Evolutionary conservation across 2,888 invertebrate species (phyloP).

Genomic region (Lissonota sp.): DNA sequence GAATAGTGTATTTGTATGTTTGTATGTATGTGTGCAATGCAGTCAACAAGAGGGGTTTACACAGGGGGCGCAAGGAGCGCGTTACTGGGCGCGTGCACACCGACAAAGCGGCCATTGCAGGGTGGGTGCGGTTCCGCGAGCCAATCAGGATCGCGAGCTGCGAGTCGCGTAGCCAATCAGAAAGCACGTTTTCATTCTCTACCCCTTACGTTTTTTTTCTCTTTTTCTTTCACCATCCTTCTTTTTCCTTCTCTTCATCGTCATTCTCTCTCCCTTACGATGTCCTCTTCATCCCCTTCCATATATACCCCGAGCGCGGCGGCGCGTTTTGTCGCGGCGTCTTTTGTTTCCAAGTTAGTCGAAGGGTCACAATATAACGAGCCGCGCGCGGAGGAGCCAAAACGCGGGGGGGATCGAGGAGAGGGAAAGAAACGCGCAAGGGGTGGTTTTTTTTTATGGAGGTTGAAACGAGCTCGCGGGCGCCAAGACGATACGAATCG

Average conservation of each 20-base stretch:
- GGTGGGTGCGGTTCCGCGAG: conserved; percentile 83
- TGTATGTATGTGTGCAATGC: conserved; percentile 17
- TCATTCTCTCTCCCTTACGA: background rate
- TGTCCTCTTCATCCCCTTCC: background rate
- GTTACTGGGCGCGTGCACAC: conserved; percentile 72
- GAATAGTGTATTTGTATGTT: conserved; percentile 8
- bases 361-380: conserved; percentile 82
- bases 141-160: conserved; percentile 81
- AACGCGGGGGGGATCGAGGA: conserved; percentile 12
- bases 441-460: background rate
- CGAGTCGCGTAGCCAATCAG: conserved; percentile 82
- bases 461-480: background rate
- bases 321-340: conserved; percentile 39
- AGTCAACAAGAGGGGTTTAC: conserved; percentile 54
- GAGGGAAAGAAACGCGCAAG: background rate
- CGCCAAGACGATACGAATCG: conserved; percentile 73
- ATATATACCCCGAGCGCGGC: background rate
- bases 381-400: conserved; percentile 64
- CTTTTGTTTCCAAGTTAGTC: conserved; percentile 72
- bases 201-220: conserved; percentile 17
- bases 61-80: conserved; percentile 68
- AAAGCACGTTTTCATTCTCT: conserved; percentile 69
- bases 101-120: conserved; percentile 84
- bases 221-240: conserved; percentile 2
- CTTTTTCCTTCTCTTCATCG: background rate